A percentile compares a stretch with the other conserved stretches of the same genome.
phyloP scores from a whole-genome alignment of 2,888 invertebrate genomes.

The Cataglyphis livida region DNA sequence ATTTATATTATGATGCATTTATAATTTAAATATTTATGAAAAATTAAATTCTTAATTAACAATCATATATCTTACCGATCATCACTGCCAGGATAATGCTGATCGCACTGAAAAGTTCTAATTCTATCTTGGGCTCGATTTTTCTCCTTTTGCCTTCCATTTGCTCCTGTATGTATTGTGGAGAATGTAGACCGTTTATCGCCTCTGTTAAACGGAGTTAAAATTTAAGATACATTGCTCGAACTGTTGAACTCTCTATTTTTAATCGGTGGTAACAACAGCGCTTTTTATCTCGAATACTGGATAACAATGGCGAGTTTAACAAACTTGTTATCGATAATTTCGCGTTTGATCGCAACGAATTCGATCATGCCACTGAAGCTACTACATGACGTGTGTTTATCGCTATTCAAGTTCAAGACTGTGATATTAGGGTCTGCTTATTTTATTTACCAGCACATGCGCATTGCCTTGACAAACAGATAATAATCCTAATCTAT shows the following conservation, averaged over 20 bases:
- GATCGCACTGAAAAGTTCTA: conserved; percentile 93
- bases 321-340: not conserved
- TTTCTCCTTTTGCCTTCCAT: conserved; percentile 55
- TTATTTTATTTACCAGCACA: conserved; percentile 62
- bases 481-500: conserved; percentile 1
- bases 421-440: conserved; percentile 71
- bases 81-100: conserved; percentile 95
- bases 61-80: conserved; percentile 88
- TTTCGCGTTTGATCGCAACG: conserved; percentile 11
- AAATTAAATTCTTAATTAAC: not conserved
- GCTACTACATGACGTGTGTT: conserved; percentile 17
- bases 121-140: conserved; percentile 90
- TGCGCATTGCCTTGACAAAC: conserved; percentile 65
- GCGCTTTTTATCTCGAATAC: conserved; percentile 24
- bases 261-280: not conserved
- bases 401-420: conserved; percentile 62
- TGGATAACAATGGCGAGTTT: not conserved
- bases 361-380: conserved; percentile 18
- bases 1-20: not conserved
- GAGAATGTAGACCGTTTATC: not conserved
- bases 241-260: not conserved
- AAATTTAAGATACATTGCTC: conserved; percentile 62
- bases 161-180: conserved; percentile 25
- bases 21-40: not conserved
- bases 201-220: conserved; percentile 18